Evolutionary conservation across 2,888 invertebrate species (phyloP), one percentile per base, ranked within the genome.

Genomic region (Idaea aversata): DNA sequence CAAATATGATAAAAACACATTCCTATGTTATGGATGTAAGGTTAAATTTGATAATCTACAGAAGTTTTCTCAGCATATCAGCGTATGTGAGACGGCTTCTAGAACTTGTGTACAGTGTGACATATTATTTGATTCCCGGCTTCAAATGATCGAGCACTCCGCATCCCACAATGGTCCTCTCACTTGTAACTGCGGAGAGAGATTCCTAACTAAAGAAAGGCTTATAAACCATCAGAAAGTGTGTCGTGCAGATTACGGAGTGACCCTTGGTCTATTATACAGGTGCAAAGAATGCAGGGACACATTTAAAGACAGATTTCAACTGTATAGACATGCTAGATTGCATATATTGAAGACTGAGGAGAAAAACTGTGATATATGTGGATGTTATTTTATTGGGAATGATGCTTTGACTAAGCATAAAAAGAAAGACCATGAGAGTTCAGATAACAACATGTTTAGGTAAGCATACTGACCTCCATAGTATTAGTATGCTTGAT

Each of bases 211-310:
- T n/a, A 84, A 84, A 70, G 87, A 90, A 5, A 77, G 77, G 63
- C 71, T 90, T 5, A 63, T 79, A 5, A 79, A 83, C 47, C 92
- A 93, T 73, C 85, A 85, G 25, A 88, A 83, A 70, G 78, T 75
- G 1, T 91, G 90, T 66, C 80, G 83, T 63, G 75, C 77, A 0
- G 89, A 91, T 63, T 85, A 83, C 60, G 81, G 83, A 61, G 75
- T 85, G 0, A 72, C 77, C 2, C 74, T 85, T 64, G 88, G 88
- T 0, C 87, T 82, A 63, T 75, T 81, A 4, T 91, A 89, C 70
- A 80, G 87, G 6, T 93, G 93, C 73, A 91, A 88, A 65, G 86
- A 88, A 72, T 93, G 93, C 67, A 85, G 86, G 0, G 78, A 84
- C 5, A 81, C 80, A 0, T 93, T 90, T 59, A 85, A 81, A 72